These are phyloP conservation scores for Trichogramma pretiosum DNA, from an alignment of 1,140 invertebrate genomes.

Conservation along the genomic window DNA sequence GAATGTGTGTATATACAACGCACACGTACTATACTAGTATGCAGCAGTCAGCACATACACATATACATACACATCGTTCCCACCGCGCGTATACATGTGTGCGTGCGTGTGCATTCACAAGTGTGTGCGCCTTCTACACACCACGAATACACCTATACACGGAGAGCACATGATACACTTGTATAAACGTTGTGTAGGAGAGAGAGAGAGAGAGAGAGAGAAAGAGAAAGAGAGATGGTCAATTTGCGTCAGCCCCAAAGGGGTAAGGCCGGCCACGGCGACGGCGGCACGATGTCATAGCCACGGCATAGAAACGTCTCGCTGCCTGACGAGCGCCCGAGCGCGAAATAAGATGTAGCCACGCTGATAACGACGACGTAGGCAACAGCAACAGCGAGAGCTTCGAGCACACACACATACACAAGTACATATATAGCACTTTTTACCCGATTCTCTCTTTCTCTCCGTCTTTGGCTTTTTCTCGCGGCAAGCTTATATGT, in stretches of 20 bases:
- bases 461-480: no score
- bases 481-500: conserved; percentile 17
- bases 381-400: no score
- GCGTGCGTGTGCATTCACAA: neutral
- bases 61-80: neutral
- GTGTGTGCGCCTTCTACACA: neutral
- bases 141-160: conserved; percentile 1
- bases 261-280: no score
- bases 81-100: neutral
- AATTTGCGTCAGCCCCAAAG: conserved; percentile 46
- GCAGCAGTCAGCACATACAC: no score
- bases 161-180: conserved; percentile 22
- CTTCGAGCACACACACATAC: no score
- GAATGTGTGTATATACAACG: no score
- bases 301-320: conserved; percentile 45
- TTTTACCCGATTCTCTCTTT: no score
- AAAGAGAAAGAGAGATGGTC: no score
- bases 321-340: conserved; percentile 40
- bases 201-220: no score
- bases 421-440: no score
- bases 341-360: conserved; percentile 47
- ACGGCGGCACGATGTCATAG: conserved; percentile 43
- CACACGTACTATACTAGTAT: no score
- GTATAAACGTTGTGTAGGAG: no score
- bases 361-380: conserved; percentile 46